Percentiles rank a stretch among this genome's conserved stretches.
phyloP scores from a whole-genome alignment of 1,140 invertebrate species.

The Metaphire vulgaris region DNA sequence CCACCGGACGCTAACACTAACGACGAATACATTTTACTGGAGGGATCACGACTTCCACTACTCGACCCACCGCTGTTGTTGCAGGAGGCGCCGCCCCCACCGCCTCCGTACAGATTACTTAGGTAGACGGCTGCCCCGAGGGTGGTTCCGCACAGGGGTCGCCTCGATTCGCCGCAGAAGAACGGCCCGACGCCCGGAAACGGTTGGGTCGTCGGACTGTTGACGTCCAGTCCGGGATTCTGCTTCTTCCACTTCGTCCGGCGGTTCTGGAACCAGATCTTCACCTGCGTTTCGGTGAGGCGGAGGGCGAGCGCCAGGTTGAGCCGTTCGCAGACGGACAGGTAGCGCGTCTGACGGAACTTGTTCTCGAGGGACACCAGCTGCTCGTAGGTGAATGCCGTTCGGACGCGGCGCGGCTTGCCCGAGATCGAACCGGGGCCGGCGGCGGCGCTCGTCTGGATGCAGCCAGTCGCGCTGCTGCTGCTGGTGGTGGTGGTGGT shows the following conservation, averaged over 20 bases:
- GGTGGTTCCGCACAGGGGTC: not conserved
- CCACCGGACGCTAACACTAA: not conserved
- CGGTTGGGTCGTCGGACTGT: slow-evolving; percentile 22
- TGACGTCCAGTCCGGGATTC: slow-evolving; percentile 93
- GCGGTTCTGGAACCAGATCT: slow-evolving; percentile 66
- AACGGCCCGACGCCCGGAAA: not conserved
- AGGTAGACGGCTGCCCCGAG: not conserved
- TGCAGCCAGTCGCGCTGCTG: too few species aligned
- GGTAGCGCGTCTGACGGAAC: slow-evolving; percentile 95
- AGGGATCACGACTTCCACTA: not conserved
- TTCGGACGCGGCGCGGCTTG: slow-evolving; percentile 77
- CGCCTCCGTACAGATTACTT: not conserved
- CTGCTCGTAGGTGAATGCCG: slow-evolving; percentile 93
- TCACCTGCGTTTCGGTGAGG: slow-evolving; percentile 96
- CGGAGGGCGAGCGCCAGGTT: slow-evolving; percentile 90
- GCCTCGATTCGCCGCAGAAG: not conserved
- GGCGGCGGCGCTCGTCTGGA: too few species aligned
- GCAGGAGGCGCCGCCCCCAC: not conserved
- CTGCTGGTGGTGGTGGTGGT: too few species aligned
- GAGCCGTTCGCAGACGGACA: slow-evolving; percentile 93
- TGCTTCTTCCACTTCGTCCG: slow-evolving; percentile 99
- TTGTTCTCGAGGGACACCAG: slow-evolving; percentile 97
- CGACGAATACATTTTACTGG: not conserved
- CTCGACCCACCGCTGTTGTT: not conserved
- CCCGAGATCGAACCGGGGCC: slow-evolving; percentile 52